phyloP scores from a whole-genome alignment of 1,140 invertebrate species.

The Lutraria rhynchaena region DNA sequence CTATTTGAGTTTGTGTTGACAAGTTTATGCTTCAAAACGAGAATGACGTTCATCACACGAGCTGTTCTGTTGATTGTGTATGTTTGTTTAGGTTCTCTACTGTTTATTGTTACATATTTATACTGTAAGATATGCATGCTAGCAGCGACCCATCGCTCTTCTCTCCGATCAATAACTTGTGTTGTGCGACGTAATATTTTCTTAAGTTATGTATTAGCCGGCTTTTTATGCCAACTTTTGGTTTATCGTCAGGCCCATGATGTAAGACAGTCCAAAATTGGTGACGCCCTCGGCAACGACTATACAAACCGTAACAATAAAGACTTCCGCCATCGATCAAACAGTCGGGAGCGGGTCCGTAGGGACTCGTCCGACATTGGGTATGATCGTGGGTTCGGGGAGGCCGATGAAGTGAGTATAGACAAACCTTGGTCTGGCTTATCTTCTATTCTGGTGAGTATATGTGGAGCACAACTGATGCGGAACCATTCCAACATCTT shows the following conservation, averaged over 20 bases:
- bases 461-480: conserved; percentile 68
- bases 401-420: conserved; percentile 85
- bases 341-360: conserved; percentile 83
- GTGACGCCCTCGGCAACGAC: conserved; percentile 85
- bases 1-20: too few relatives aligned
- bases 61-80: too few relatives aligned
- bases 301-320: conserved; percentile 73
- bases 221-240: conserved; percentile 68
- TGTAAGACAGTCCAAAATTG: conserved; percentile 93
- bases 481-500: conserved; percentile 65
- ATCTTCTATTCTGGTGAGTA: conserved; percentile 76
- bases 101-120: too few relatives aligned
- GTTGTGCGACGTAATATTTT: background rate
- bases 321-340: conserved; percentile 81
- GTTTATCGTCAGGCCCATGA: conserved; percentile 88
- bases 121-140: conserved; percentile 26
- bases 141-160: conserved; percentile 48
- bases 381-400: conserved; percentile 83
- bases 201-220: conserved; percentile 30
- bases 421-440: conserved; percentile 71
- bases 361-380: conserved; percentile 86
- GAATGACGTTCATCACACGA: too few relatives aligned
- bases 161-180: background rate
- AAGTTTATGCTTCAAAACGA: too few relatives aligned
- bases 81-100: too few relatives aligned